Evolutionary conservation across 2,113 vertebrate species (phyloP), one percentile per base, ranked within the genome.

Genomic region (Melanotaenia duboulayi): DNA sequence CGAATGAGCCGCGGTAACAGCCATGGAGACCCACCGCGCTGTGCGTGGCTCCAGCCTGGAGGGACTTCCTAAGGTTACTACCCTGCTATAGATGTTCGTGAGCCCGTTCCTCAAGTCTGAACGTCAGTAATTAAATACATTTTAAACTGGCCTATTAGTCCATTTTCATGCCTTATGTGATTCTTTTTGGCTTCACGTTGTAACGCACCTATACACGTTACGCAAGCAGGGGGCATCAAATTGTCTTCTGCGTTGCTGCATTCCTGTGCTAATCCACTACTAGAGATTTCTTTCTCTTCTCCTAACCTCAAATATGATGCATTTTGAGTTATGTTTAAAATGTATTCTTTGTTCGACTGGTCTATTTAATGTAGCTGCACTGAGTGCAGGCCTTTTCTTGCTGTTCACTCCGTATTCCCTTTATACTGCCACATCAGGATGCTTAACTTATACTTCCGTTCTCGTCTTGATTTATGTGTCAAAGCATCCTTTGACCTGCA

Each of bases 141-240:
- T 35, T 35, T n/a, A 1, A 17, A 19, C 28, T 16, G 10, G 1
- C 17, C 11, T 24, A 13, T 42, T 42, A 17, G 20, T n/a, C 16
- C 11, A 37, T 1, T 48, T 17, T 42, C 14, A 57, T n/a, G 20
- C 44, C 23, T 44, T 3, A 1, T 22, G 52, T 20, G 46, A n/a
- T 20, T 35, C 20, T 1, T 42, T 46, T 2, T n/a, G 28, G 55
- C 35, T 75, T 54, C 40, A 32, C 75, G 70, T 84, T 70, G 68
- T 17, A 71, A 81, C 22, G 64, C 72, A 82, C 65, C 70, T 62
- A 40, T 78, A 35, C 54, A 76, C 74, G 64, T 83, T 89, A 82
- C 71, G 87, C 86, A 84, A 84, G 54, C 71, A 66, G 59, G 49
- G 28, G n/a, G 24, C 81, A 86, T 71, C 64, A 84, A 76, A 78